These are phyloP conservation scores for Ceratina australensis DNA, from an alignment of 1,140 invertebrate genomes.

Conservation along the genomic window DNA sequence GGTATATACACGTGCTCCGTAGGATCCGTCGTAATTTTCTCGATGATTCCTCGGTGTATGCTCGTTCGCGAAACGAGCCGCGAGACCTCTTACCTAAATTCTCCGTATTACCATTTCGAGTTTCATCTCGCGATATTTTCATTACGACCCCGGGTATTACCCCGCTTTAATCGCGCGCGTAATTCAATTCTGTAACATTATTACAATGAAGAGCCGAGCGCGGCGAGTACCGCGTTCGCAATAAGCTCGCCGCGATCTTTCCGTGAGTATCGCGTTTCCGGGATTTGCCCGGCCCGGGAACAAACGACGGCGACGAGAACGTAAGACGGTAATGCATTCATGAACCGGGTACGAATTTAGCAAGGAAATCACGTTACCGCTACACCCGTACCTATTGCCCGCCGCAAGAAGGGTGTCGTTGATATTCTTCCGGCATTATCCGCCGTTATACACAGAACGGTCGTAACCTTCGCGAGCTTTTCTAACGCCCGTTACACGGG, in stretches of 20 bases:
- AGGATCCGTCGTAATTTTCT: conserved; percentile 6
- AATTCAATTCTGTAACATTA: too few species aligned
- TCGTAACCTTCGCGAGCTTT: conserved; percentile 22
- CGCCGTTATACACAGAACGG: neutral
- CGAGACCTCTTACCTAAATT: neutral
- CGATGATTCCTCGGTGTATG: neutral
- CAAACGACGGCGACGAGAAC: conserved; percentile 55
- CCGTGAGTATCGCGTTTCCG: neutral
- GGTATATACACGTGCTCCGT: neutral
- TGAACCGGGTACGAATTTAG: conserved; percentile 63
- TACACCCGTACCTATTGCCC: neutral
- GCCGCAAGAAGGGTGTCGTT: conserved; percentile 52
- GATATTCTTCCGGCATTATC: conserved; percentile 59
- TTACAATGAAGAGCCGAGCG: neutral
- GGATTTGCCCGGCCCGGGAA: conserved; percentile 29
- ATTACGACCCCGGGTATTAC: neutral
- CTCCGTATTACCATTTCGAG: too few species aligned
- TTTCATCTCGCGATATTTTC: neutral
- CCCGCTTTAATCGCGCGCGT: too few species aligned
- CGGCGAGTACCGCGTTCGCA: neutral
- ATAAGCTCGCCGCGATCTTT: neutral
- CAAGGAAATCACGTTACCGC: conserved; percentile 60
- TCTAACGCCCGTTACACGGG: conserved; percentile 46
- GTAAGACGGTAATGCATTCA: conserved; percentile 67
- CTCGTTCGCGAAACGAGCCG: neutral